Conservation (phyloP, 2,888 invertebrate genomes). For the Amorpha juglandis region DNA sequence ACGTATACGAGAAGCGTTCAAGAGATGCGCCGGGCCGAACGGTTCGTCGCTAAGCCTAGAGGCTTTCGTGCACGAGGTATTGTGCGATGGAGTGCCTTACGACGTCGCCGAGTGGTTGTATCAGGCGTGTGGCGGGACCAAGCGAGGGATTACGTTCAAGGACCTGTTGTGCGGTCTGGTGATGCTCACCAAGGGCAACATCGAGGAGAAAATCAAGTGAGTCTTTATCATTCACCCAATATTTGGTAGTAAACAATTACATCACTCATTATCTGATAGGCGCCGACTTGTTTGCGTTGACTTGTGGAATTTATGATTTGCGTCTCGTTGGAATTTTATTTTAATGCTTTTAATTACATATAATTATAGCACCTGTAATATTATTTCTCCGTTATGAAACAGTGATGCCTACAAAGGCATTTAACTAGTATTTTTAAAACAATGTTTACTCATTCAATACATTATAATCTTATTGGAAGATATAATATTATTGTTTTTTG, state of each 20-base stretch:
- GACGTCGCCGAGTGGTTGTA: slow-evolving; percentile 93
- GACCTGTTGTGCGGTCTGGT: slow-evolving; percentile 94
- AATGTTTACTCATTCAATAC: no score
- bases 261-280: slow-evolving; percentile 34
- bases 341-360: background rate
- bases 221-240: slow-evolving; percentile 34
- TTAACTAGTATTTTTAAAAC: no score
- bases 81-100: slow-evolving; percentile 93
- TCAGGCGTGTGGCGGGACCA: slow-evolving; percentile 92
- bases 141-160: slow-evolving; percentile 91
- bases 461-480: no score
- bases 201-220: slow-evolving; percentile 93
- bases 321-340: background rate
- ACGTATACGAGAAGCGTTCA: slow-evolving; percentile 94
- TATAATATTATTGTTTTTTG: no score
- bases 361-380: no score
- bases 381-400: background rate
- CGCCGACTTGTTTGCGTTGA: slow-evolving; percentile 19
- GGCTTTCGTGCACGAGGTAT: slow-evolving; percentile 92
- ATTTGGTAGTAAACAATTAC: slow-evolving; percentile 47
- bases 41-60: slow-evolving; percentile 88
- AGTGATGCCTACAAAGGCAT: no score
- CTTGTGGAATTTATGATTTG: slow-evolving; percentile 15
- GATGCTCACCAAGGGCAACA: slow-evolving; percentile 91
- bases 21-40: slow-evolving; percentile 89